Evolutionary conservation across 2,888 invertebrate species (phyloP).

Genomic region (Busseola fusca): DNA sequence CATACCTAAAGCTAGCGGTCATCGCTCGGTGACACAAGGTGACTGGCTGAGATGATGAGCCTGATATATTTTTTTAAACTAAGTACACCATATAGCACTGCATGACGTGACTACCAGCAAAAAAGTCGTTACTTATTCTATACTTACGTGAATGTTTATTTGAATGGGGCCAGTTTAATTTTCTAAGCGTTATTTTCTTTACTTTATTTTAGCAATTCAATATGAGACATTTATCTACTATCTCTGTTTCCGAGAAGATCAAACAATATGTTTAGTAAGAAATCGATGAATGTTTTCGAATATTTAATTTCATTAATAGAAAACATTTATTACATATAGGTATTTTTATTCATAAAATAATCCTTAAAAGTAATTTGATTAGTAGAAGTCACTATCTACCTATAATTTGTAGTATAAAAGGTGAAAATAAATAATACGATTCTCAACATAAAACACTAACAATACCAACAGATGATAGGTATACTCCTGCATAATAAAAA

Average conservation of each 20-base stretch:
- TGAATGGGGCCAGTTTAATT: neutral
- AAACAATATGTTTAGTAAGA: too few species aligned
- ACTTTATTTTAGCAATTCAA: neutral
- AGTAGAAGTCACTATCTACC: neutral
- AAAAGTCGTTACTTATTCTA: slow-evolving; percentile 7
- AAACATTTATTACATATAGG: too few species aligned
- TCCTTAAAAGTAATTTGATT: neutral
- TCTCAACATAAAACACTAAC: neutral
- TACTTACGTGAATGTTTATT: neutral
- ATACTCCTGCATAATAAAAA: neutral
- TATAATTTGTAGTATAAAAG: neutral
- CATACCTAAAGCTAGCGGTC: slow-evolving; percentile 51
- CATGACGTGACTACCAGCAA: slow-evolving; percentile 1
- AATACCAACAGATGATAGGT: neutral
- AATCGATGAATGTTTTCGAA: too few species aligned
- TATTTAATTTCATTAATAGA: too few species aligned
- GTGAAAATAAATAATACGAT: neutral
- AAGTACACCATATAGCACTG: neutral
- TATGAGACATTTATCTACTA: neutral
- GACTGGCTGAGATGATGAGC: slow-evolving; percentile 52
- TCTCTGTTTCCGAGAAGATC: neutral
- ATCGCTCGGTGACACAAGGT: slow-evolving; percentile 57
- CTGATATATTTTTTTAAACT: slow-evolving; percentile 30
- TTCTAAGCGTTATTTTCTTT: neutral
- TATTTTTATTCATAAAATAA: too few species aligned